Conservation (phyloP, 2,888 invertebrate genomes). For the Opisthograptis luteolata region DNA sequence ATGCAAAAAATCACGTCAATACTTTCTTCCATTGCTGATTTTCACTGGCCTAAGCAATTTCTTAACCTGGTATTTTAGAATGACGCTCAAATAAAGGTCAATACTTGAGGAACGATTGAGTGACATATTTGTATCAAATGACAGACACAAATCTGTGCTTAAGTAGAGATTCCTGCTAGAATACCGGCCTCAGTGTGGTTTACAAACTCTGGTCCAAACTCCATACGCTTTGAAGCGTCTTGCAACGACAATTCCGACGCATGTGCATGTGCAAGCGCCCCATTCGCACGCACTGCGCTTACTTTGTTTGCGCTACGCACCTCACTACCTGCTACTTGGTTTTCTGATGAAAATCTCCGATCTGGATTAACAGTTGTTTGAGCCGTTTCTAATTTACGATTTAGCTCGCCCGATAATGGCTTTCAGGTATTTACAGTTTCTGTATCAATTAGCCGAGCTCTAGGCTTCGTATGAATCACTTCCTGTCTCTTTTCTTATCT, state of each 20-base stretch:
- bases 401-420: neutral
- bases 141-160: no score
- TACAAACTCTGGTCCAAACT: no score
- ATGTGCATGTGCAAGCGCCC: slow-evolving; percentile 26
- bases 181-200: no score
- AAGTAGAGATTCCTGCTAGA: no score
- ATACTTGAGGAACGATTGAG: no score
- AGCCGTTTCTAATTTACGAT: slow-evolving; percentile 33
- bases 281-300: slow-evolving; percentile 16
- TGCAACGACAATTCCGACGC: neutral
- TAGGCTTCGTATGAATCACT: neutral
- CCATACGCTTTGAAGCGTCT: no score
- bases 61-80: no score
- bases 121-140: no score
- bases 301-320: slow-evolving; percentile 27
- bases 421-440: neutral
- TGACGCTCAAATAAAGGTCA: no score
- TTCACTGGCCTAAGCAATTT: no score
- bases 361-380: slow-evolving; percentile 39
- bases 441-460: neutral
- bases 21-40: no score
- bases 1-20: no score
- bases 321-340: slow-evolving; percentile 28
- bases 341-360: slow-evolving; percentile 39
- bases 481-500: neutral